Conservation (phyloP, 2,888 invertebrate genomes). For the Lasioglossum pauxillum region DNA sequence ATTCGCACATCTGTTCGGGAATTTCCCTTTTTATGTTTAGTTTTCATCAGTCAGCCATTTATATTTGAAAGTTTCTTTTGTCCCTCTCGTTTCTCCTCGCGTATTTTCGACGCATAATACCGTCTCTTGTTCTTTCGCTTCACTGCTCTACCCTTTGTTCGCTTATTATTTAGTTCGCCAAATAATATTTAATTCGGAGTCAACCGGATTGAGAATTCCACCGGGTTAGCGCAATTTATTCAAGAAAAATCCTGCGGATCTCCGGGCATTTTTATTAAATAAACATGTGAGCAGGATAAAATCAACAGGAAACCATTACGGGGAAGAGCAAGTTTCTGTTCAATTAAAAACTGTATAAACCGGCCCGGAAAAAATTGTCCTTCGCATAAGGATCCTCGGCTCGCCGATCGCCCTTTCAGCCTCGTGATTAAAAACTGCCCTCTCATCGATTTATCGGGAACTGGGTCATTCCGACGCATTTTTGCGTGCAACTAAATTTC, state of each 20-base stretch:
- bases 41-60: constrained; percentile 3
- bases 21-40: background rate
- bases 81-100: background rate
- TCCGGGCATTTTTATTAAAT: background rate
- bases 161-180: background rate
- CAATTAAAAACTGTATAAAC: background rate
- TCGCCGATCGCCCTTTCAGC: background rate
- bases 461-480: background rate
- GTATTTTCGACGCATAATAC: background rate
- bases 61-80: background rate
- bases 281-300: background rate
- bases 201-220: background rate
- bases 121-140: background rate
- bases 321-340: background rate
- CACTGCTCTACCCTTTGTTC: background rate
- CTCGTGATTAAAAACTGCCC: background rate
- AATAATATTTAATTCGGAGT: background rate
- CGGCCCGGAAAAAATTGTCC: background rate
- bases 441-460: background rate
- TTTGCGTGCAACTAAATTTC: background rate
- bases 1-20: background rate
- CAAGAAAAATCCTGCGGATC: background rate
- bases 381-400: background rate
- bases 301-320: background rate
- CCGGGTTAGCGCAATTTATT: background rate